phyloP scores from a whole-genome alignment of 2,113 vertebrate genomes.

The Casuarius casuarius region DNA sequence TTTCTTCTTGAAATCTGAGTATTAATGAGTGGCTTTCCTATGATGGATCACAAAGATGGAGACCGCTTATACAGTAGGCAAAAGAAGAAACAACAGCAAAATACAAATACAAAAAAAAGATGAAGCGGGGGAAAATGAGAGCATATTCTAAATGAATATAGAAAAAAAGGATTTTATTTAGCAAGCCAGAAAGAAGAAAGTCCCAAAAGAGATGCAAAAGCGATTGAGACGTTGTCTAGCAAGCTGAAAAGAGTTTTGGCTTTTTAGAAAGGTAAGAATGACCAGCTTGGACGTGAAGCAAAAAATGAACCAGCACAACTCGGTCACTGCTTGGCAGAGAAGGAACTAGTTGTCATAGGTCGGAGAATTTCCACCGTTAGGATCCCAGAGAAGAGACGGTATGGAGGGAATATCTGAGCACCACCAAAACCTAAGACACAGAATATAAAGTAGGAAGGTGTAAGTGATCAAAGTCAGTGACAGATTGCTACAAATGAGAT shows the following conservation, averaged over 20 bases:
- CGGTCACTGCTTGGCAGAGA: background rate
- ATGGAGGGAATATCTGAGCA: background rate
- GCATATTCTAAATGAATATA: background rate
- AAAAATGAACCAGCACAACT: background rate
- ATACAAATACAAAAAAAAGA: background rate
- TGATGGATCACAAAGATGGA: background rate
- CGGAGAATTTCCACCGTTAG: background rate
- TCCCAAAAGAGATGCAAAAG: background rate
- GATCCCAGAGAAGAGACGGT: background rate
- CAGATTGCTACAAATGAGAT: too few species aligned
- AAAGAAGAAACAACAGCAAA: background rate
- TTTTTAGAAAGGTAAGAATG: background rate
- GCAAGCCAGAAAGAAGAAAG: background rate
- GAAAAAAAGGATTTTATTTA: background rate
- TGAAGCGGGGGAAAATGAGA: background rate
- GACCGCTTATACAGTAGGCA: background rate
- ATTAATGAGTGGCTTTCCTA: background rate
- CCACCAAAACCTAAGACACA: background rate
- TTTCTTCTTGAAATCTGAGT: background rate
- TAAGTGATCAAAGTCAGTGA: background rate
- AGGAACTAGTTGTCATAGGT: background rate
- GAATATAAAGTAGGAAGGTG: accelerated
- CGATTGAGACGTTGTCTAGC: background rate
- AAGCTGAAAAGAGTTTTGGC: background rate
- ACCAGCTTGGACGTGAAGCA: background rate